Evolutionary conservation across 2,113 vertebrate species (phyloP).

Genomic region (Perognathus longimembris): DNA sequence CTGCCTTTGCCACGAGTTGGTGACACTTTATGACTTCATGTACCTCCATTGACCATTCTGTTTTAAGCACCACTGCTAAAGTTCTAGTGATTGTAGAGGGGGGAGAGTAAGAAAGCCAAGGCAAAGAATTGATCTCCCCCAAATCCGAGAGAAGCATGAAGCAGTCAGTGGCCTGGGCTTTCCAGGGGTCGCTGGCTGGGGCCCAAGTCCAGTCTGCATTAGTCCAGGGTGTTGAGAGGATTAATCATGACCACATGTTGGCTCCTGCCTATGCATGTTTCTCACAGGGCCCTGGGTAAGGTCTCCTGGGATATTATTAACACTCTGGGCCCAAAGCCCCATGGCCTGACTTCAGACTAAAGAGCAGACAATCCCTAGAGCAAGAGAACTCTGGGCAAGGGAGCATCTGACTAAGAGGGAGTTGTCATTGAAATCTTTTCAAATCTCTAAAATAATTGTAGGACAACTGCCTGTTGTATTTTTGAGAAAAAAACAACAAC

Average conservation of each 20-base stretch:
- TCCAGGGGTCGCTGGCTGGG: constrained; percentile 52
- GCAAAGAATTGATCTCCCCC: background rate
- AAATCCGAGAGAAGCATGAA: background rate
- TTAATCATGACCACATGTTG: constrained; percentile 69
- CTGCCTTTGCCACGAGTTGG: background rate
- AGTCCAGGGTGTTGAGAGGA: constrained; percentile 71
- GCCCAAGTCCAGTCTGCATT: constrained; percentile 49
- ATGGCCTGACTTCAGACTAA: background rate
- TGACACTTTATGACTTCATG: background rate
- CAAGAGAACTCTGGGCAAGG: background rate
- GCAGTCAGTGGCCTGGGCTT: background rate
- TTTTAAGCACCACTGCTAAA: background rate
- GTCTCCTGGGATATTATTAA: constrained; percentile 54
- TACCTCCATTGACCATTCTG: background rate
- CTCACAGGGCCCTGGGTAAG: background rate
- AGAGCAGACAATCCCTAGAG: background rate
- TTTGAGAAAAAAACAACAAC: background rate
- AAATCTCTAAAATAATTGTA: background rate
- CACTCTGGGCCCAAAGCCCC: background rate
- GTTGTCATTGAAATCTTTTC: background rate
- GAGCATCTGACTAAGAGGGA: background rate
- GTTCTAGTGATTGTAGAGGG: background rate
- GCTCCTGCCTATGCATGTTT: constrained; percentile 48
- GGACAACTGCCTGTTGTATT: constrained; percentile 8
- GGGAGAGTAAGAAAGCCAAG: background rate